Percentiles rank a stretch among this genome's conserved stretches.
Evolutionary conservation across 2,113 vertebrate genomes (phyloP).

Genomic region (Myotis davidii): DNA sequence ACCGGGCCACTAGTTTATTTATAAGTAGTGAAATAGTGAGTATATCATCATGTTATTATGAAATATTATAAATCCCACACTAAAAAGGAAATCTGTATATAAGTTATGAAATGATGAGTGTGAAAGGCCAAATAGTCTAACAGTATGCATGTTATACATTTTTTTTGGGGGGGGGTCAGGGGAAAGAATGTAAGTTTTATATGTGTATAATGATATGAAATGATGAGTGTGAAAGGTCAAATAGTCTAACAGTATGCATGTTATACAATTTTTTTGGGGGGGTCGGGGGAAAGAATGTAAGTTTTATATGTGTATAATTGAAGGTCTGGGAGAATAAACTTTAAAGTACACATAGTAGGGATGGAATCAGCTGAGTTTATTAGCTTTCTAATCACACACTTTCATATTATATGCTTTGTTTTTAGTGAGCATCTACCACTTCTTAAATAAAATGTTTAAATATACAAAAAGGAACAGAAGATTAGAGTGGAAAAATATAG

Average conservation of each 20-base stretch:
- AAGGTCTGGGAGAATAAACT: neutral
- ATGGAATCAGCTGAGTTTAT: neutral
- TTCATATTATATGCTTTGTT: neutral
- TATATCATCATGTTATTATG: neutral
- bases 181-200: too few relatives aligned
- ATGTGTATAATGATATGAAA: too few relatives aligned
- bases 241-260: neutral
- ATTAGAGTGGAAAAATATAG: neutral
- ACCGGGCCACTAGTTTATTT: neutral
- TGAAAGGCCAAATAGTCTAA: neutral
- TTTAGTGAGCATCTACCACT: neutral
- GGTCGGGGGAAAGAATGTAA: neutral
- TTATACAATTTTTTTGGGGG: neutral
- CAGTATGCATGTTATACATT: neutral
- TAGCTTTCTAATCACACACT: neutral
- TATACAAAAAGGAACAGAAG: neutral
- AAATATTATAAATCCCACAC: neutral
- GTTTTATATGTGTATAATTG: neutral
- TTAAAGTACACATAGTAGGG: neutral
- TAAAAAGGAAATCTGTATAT: neutral
- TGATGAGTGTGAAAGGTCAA: neutral
- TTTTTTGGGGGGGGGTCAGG: neutral
- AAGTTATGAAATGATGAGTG: neutral
- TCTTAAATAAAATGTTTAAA: slow-evolving; percentile 2
- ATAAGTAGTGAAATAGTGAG: neutral